phyloP scores from a whole-genome alignment of 2,888 invertebrate genomes.

The Eilema depressum region DNA sequence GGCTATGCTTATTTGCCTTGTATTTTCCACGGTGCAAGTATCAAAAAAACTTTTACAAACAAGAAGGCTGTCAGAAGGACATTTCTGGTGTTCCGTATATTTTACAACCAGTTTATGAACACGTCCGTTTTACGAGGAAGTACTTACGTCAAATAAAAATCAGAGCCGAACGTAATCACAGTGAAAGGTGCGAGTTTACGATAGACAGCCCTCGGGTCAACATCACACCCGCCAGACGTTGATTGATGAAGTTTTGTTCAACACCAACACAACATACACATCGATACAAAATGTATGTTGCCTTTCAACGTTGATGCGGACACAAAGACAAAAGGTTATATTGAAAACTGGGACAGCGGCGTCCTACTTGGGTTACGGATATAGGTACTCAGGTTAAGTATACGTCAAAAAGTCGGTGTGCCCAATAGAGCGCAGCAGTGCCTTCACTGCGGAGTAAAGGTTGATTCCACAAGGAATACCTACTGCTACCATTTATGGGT shows the following conservation, averaged over 20 bases:
- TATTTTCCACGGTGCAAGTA: not conserved
- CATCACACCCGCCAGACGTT: not conserved
- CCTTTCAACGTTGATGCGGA: not conserved
- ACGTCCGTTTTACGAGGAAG: not conserved
- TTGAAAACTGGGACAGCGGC: slow-evolving; percentile 1
- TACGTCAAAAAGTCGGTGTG: not conserved
- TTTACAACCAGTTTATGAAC: not conserved
- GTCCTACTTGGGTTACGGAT: slow-evolving; percentile 5
- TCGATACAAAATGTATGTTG: not conserved
- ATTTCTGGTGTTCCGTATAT: slow-evolving; percentile 8
- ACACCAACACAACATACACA: slow-evolving; percentile 6
- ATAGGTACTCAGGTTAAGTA: not conserved
- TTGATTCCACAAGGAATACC: not conserved
- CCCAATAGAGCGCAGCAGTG: not conserved
- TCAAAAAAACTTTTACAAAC: slow-evolving; percentile 5
- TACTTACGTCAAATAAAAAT: not conserved
- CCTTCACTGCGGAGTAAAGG: not conserved
- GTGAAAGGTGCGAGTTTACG: not conserved
- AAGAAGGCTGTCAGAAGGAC: not conserved
- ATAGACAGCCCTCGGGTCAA: not conserved
- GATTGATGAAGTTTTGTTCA: slow-evolving; percentile 12
- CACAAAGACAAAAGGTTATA: slow-evolving; percentile 15
- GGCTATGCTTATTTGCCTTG: not conserved
- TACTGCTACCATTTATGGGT: not conserved
- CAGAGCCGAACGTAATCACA: not conserved